phyloP scores from a whole-genome alignment of 1,140 invertebrate species.

The Leptopilina boulardi region DNA sequence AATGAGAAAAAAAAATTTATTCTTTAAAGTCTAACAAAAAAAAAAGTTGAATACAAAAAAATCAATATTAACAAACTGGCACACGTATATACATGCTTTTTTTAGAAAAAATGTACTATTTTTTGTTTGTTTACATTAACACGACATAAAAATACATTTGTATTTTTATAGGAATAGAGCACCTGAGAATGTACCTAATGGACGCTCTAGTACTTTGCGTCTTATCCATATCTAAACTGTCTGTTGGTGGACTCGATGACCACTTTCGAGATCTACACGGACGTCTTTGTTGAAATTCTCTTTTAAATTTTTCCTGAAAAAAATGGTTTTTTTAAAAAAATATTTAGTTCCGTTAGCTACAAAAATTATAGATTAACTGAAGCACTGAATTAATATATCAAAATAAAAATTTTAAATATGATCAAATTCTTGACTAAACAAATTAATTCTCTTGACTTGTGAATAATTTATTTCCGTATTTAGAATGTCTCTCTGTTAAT shows the following conservation, averaged over 20 bases:
- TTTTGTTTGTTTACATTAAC: not conserved
- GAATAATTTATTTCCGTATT: slow-evolving; percentile 5
- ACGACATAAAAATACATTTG: not conserved
- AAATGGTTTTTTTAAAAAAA: slow-evolving; percentile 31
- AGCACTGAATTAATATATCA: no score
- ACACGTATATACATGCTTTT: no score
- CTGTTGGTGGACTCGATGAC: slow-evolving; percentile 61
- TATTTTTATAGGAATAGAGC: slow-evolving; percentile 38
- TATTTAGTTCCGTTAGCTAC: no score
- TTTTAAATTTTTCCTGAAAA: slow-evolving; percentile 83
- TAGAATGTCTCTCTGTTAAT: not conserved
- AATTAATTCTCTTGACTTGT: not conserved
- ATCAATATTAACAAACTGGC: no score
- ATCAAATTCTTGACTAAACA: not conserved
- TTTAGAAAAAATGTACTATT: no score
- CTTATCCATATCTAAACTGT: slow-evolving; percentile 68
- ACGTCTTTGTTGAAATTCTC: slow-evolving; percentile 82
- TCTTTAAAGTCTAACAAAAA: not conserved
- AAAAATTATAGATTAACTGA: no score
- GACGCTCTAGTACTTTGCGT: slow-evolving; percentile 57
- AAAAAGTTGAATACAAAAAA: not conserved
- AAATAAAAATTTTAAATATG: not conserved
- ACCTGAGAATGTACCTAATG: slow-evolving; percentile 58
- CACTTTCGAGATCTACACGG: slow-evolving; percentile 75
- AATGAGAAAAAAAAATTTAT: not conserved